phyloP scores from a whole-genome alignment of 2,888 invertebrate species.

The Drosophila helvetica region DNA sequence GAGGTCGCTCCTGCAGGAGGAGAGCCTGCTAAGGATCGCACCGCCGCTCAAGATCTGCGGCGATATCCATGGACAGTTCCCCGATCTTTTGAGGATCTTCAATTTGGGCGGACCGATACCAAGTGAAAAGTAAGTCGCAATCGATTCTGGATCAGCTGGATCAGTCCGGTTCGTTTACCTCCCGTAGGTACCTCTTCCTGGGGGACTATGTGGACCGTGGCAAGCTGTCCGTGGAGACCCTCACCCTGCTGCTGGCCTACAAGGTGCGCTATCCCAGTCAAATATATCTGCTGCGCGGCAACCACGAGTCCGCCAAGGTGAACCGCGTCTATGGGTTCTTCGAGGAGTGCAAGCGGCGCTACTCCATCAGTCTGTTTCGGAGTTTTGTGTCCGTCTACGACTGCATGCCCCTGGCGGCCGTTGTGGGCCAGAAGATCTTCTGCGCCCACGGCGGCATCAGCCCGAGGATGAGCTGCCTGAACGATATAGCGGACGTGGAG shows the following conservation, averaged over 20 bases:
- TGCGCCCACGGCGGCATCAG: slow-evolving; percentile 21
- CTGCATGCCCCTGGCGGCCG: slow-evolving; percentile 21
- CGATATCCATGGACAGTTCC: slow-evolving; percentile 23
- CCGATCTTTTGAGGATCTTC: slow-evolving; percentile 13
- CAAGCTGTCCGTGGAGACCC: slow-evolving; percentile 16
- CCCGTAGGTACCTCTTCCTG: slow-evolving; percentile 16
- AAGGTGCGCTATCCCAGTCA: slow-evolving; percentile 10
- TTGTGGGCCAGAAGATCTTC: slow-evolving; percentile 14
- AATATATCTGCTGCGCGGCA: slow-evolving; percentile 17
- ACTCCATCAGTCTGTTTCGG: slow-evolving; percentile 8
- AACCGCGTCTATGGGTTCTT: slow-evolving; percentile 19
- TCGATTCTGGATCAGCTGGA: too few relatives aligned
- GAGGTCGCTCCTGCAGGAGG: neutral
- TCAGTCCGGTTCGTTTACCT: neutral
- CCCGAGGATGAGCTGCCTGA: slow-evolving; percentile 4
- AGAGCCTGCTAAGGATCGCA: neutral
- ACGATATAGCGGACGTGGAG: slow-evolving; percentile 1
- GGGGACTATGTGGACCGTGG: slow-evolving; percentile 21
- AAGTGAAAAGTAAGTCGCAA: neutral
- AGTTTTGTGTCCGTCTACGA: slow-evolving; percentile 15
- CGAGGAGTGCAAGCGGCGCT: slow-evolving; percentile 26
- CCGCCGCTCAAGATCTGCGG: neutral
- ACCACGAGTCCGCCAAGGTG: slow-evolving; percentile 13
- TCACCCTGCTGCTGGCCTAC: slow-evolving; percentile 11
- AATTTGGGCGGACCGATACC: neutral